Percentiles rank a stretch among this genome's conserved stretches.
These are phyloP conservation scores for Craterocephalus amniculus DNA, from an alignment of 2,797 vertebrate genomes.

Conservation along the genomic window DNA sequence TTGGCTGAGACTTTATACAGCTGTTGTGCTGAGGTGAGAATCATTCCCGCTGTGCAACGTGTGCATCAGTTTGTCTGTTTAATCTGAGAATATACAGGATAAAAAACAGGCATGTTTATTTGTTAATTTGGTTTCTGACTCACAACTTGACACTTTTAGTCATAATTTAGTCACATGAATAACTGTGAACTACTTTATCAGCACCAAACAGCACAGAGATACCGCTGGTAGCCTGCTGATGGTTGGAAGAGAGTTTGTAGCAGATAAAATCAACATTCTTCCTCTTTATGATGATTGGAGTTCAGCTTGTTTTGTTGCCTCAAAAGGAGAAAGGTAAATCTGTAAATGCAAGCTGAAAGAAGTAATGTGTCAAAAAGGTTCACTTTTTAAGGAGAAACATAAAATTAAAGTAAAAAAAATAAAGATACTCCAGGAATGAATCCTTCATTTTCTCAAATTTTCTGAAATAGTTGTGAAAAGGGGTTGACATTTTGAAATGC, in stretches of 20 bases:
- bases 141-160: background rate
- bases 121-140: background rate
- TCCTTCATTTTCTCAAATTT: conserved; percentile 8
- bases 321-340: background rate
- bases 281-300: background rate
- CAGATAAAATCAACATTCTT: background rate
- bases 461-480: conserved; percentile 7
- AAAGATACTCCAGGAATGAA: background rate
- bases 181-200: background rate
- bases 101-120: background rate
- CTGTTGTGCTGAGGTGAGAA: conserved; percentile 52
- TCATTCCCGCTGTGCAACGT: conserved; percentile 14
- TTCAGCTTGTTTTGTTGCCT: background rate
- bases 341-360: background rate
- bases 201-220: background rate
- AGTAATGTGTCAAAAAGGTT: no score
- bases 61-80: background rate
- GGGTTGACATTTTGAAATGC: conserved; percentile 24
- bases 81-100: background rate
- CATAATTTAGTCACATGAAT: background rate
- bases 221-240: background rate
- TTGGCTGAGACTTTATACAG: conserved; percentile 64
- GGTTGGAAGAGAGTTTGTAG: no score
- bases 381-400: background rate
- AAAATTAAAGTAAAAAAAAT: background rate